These are phyloP conservation scores for Melanerpes formicivorus DNA, from an alignment of 2,113 vertebrate species.

Conservation along the genomic window DNA sequence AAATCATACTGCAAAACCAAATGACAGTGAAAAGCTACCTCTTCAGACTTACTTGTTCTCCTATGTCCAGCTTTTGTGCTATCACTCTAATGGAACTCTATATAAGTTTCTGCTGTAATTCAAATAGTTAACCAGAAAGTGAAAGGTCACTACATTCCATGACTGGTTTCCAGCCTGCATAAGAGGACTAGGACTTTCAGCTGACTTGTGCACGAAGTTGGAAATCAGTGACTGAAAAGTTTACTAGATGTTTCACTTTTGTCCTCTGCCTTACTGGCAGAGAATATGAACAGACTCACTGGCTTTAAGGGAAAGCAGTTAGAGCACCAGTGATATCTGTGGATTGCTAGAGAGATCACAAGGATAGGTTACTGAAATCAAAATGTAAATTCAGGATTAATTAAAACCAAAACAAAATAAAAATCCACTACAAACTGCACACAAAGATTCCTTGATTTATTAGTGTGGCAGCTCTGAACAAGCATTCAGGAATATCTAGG, in stretches of 20 bases:
- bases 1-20: neutral
- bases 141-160: conserved; percentile 50
- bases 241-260: conserved; percentile 26
- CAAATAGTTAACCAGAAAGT: conserved; percentile 37
- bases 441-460: neutral
- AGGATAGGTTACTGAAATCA: conserved; percentile 1
- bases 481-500: neutral
- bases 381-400: neutral
- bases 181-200: conserved; percentile 1
- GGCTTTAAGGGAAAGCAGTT: neutral
- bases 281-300: neutral
- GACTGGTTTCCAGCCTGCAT: conserved; percentile 16
- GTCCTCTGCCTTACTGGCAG: neutral
- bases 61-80: neutral
- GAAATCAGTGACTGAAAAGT: conserved; percentile 28
- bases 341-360: neutral
- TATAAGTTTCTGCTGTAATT: neutral
- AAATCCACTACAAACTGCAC: neutral
- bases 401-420: neutral
- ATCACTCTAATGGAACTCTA: neutral
- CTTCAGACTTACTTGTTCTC: conserved; percentile 16
- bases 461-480: neutral
- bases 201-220: neutral
- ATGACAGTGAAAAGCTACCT: neutral
- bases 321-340: neutral